These are phyloP conservation scores for Pica pica DNA, from an alignment of 2,113 vertebrate species.

Conservation along the genomic window DNA sequence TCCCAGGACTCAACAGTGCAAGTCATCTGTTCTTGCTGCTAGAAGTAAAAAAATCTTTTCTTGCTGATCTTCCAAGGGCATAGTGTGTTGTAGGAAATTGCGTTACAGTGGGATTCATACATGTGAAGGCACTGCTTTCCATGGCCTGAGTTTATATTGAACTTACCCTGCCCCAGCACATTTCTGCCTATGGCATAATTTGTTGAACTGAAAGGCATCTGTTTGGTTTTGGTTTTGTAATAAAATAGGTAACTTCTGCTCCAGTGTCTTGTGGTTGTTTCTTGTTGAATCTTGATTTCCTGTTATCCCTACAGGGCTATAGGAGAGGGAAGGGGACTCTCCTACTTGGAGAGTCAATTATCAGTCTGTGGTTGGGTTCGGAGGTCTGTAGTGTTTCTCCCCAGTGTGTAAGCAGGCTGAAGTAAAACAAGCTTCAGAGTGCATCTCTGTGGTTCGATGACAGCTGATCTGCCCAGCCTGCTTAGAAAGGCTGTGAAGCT, in stretches of 20 bases:
- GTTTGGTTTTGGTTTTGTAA: conserved; percentile 52
- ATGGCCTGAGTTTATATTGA: background rate
- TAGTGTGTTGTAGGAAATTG: background rate
- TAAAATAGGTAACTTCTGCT: conserved; percentile 52
- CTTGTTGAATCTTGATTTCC: background rate
- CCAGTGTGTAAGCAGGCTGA: background rate
- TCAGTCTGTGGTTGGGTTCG: background rate
- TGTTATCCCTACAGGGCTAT: background rate
- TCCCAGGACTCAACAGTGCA: background rate
- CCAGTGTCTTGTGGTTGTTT: conserved; percentile 1
- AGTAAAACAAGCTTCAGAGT: background rate
- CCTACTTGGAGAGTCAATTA: background rate
- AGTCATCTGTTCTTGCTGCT: background rate
- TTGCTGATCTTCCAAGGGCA: background rate
- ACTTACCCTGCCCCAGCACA: background rate
- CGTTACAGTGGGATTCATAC: background rate
- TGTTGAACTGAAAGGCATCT: conserved; percentile 27
- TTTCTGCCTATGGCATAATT: background rate
- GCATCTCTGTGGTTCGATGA: background rate
- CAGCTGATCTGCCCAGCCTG: background rate
- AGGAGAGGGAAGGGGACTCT: background rate
- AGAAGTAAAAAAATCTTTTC: background rate
- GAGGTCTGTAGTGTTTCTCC: background rate
- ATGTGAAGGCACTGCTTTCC: background rate
- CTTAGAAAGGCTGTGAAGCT: background rate